phyloP scores from a whole-genome alignment of 2,797 vertebrate genomes.

The Lindbergichthys nudifrons region DNA sequence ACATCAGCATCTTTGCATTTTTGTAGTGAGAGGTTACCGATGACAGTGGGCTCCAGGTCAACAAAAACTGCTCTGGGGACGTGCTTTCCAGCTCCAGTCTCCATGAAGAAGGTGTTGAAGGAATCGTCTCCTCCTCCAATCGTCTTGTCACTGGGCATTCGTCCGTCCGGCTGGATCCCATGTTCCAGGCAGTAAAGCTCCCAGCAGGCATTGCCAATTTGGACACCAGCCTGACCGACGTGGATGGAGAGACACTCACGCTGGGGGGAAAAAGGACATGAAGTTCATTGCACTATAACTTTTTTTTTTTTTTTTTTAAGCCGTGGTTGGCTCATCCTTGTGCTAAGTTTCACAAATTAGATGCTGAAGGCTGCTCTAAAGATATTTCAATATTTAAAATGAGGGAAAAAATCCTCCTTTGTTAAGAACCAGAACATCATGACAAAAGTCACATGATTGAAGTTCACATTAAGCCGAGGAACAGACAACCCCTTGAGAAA shows the following conservation, averaged over 20 bases:
- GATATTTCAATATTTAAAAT: not conserved
- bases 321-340: not conserved
- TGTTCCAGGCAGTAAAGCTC: conserved; percentile 48
- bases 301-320: too few species aligned
- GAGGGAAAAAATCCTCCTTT: not conserved
- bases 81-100: conserved; percentile 72
- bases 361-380: not conserved
- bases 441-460: conserved; percentile 2
- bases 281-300: too few species aligned
- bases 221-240: conserved; percentile 74
- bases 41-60: conserved; percentile 69
- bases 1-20: not conserved
- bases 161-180: conserved; percentile 68
- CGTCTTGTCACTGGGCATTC: conserved; percentile 75
- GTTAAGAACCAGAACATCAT: conserved; percentile 10
- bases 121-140: conserved; percentile 72
- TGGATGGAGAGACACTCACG: conserved; percentile 73
- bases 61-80: conserved; percentile 73
- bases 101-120: conserved; percentile 76
- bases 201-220: conserved; percentile 78
- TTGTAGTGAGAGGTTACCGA: conserved; percentile 44
- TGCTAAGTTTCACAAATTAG: not conserved
- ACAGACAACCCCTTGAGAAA: not conserved
- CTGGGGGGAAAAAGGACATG: conserved; percentile 14
- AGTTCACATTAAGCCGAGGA: not conserved